These are phyloP conservation scores for Protodeltote pygarga DNA, from an alignment of 2,888 invertebrate genomes.

Conservation along the genomic window DNA sequence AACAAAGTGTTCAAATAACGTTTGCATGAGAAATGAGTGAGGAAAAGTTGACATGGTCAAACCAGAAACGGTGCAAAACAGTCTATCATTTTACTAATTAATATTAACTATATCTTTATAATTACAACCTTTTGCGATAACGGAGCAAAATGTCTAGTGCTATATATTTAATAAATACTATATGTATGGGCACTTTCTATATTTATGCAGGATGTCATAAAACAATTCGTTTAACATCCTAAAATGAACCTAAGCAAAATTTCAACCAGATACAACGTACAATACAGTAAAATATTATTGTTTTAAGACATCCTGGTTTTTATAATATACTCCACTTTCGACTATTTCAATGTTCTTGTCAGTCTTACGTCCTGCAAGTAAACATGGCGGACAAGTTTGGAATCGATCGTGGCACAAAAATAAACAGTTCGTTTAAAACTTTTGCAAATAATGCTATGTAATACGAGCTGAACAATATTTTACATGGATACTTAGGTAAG, in stretches of 20 bases:
- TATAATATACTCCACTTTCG: constrained; percentile 61
- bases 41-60: constrained; percentile 59
- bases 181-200: constrained; percentile 74
- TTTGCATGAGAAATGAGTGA: constrained; percentile 60
- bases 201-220: constrained; percentile 68
- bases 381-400: constrained; percentile 54
- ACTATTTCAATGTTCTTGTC: constrained; percentile 71
- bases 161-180: constrained; percentile 74
- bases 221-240: constrained; percentile 54
- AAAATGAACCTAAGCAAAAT: constrained; percentile 32
- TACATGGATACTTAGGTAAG: constrained; percentile 31
- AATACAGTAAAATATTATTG: constrained; percentile 37
- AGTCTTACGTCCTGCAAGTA: constrained; percentile 75
- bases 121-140: constrained; percentile 85
- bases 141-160: constrained; percentile 82
- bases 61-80: constrained; percentile 82
- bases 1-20: constrained; percentile 68
- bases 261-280: constrained; percentile 35
- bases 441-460: constrained; percentile 47
- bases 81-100: constrained; percentile 83
- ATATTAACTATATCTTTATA: constrained; percentile 78
- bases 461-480: constrained; percentile 37
- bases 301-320: constrained; percentile 69
- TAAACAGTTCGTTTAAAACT: constrained; percentile 45
- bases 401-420: constrained; percentile 54